Base-by-base conservation (phyloP, 2,113 vertebrate species). In the Cinclus cinclus region DNA sequence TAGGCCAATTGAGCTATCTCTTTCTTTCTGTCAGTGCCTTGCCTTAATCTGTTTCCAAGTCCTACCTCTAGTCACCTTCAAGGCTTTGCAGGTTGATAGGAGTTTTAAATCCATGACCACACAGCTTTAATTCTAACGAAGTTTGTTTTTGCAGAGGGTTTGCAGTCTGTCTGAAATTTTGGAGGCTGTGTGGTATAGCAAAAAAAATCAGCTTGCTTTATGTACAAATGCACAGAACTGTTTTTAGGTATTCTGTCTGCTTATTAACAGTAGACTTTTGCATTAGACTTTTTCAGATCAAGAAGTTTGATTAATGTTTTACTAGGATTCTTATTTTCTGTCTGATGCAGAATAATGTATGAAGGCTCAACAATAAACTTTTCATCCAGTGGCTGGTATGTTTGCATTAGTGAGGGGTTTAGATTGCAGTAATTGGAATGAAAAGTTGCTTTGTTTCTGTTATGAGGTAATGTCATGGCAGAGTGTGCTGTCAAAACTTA, bases 361-460 rank as follows among this genome's bases (percentile, higher is more conserved):
- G 42, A 93, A 62, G 83, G 63, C 46, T 71, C 53, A 76, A 47
- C 80, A 91, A 47, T n/a, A 69, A 83, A 65, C 20, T 86, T 62
- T 37, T 86, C 67, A 90, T 44, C 24, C 41, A 74, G 46, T 58
- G 44, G 30, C 39, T 65, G 31, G 10, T 52, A 15, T 58, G 11
- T 39, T 64, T 77, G 46, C 24, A 4, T 73, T 62, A 46, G 67
- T 55, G 64, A 80, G 67, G 62, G 35, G 25, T 84, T 94, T 65
- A 39, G 25, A 33, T n/a, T 63, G 42, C 55, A 69, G 27, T 69
- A 76, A 65, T 15, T 30, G 33, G 55, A 80, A 83, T 70, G 42
- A 94, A 67, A 90, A 83, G 68, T 63, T 88, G 67, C 39, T 90
- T 90, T 95, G 79, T 90, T 93, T 50, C 35, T 88, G 2, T 59